Percentiles rank a stretch among this genome's conserved stretches.
Evolutionary conservation across 2,888 invertebrate genomes (phyloP).

Genomic region (Tachina fera): DNA sequence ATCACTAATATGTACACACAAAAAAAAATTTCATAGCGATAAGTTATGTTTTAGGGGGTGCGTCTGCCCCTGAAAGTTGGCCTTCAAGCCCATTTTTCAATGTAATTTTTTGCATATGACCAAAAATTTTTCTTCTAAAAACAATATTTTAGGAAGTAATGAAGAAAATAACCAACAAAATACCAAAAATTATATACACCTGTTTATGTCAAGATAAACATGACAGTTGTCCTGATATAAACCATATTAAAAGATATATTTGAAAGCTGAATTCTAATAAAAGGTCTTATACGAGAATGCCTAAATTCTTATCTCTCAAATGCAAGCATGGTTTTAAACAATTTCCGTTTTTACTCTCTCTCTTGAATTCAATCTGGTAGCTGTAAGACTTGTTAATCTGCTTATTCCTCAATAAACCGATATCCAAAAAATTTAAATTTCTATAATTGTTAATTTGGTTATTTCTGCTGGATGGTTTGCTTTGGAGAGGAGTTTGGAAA

Average conservation of each 20-base stretch:
- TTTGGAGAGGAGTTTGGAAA: background rate
- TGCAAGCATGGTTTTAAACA: background rate
- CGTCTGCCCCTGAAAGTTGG: no score
- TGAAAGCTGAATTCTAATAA: background rate
- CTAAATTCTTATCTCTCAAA: background rate
- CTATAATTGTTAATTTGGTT: background rate
- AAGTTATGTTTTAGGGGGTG: no score
- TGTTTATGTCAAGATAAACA: slow-evolving; percentile 1
- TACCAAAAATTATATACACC: no score
- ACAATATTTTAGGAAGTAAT: no score
- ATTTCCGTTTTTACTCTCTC: background rate
- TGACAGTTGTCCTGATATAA: background rate
- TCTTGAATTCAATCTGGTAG: background rate
- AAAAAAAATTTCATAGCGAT: no score
- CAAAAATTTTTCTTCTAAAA: no score
- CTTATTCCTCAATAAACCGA: background rate
- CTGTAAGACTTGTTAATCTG: background rate
- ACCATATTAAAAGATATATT: background rate
- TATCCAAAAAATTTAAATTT: background rate
- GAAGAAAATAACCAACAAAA: no score
- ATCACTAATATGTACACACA: no score
- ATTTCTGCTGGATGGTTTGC: background rate
- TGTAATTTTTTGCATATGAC: no score
- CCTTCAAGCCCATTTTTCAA: no score
- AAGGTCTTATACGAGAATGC: background rate